Evolutionary conservation across 1,140 invertebrate genomes (phyloP), one percentile per base, ranked within the genome.

Genomic region (Bombus superbus): DNA sequence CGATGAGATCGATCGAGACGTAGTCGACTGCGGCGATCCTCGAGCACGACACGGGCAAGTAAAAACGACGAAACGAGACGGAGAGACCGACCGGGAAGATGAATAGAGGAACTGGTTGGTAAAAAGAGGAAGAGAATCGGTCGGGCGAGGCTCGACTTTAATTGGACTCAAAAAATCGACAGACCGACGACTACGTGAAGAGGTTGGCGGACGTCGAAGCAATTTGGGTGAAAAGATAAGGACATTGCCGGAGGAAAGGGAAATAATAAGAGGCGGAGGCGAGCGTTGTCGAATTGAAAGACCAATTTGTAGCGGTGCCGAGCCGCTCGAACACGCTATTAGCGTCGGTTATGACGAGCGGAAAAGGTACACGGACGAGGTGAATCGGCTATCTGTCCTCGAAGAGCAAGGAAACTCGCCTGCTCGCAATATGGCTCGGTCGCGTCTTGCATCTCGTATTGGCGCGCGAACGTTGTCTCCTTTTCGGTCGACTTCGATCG

Each of bases 261-360:
- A 80, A 85, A 80, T 85, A 85, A 85, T 85, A 85, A 81, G 78
- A 85, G 79, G 47, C 66, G 53, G 69, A 81, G 66, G 57, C 76
- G 76, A 79, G 69, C 84, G 78, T 81, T 81, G 53, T 81, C 78
- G 84, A 81, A 74, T 75, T 44, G 84, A 85, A 85, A 85, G 84
- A 85, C 84, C 84, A 85, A 85, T 85, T 85, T 85, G 84, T 85
- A 75, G 78, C 83, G 78, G 35, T 42, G 84, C 59, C 42, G 72
- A 47, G 68, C 53, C 42, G 78, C 69, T 74, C 79, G 6, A 75
- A 81, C 79, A 81, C 79, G 59, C 79, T 85, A 85, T 85, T 85
- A 85, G 84, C 84, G 84, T 85, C 84, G 75, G 84, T 81, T 85
- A 85, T 73, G 79, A 81, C 83, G 83, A 85, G 57, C 84, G 78